Evolutionary conservation across 2,888 invertebrate species (phyloP).

Genomic region (Baccha elongata): DNA sequence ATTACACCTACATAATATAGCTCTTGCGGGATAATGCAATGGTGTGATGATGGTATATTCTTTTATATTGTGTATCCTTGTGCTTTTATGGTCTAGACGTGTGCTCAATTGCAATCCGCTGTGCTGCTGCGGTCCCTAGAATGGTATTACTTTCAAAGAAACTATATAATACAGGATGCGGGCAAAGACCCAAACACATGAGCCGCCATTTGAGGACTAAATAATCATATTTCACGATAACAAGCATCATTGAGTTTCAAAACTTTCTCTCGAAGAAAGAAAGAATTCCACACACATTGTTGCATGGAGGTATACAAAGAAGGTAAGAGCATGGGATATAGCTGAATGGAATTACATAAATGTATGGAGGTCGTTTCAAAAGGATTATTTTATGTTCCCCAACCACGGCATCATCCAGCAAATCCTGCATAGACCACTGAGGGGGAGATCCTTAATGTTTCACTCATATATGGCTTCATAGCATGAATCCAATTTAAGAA

Average conservation of each 20-base stretch:
- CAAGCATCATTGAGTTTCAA: conserved; percentile 65
- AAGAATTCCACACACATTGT: conserved; percentile 31
- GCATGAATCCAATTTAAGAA: conserved; percentile 55
- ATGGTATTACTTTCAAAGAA: conserved; percentile 1
- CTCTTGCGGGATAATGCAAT: neutral
- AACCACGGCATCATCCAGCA: conserved; percentile 26
- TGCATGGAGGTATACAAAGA: neutral
- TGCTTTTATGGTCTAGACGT: conserved; percentile 59
- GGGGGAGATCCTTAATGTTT: neutral
- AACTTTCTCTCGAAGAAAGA: conserved; percentile 23
- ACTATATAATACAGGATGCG: conserved; percentile 11
- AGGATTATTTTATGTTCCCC: conserved; percentile 32
- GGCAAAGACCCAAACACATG: neutral
- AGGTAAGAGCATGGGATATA: neutral
- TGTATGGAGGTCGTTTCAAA: conserved; percentile 24
- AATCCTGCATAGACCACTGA: neutral
- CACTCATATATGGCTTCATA: conserved; percentile 20
- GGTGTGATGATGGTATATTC: conserved; percentile 4
- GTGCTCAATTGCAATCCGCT: conserved; percentile 44
- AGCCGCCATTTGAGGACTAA: conserved; percentile 48
- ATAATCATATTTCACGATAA: conserved; percentile 67
- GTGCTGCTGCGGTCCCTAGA: neutral
- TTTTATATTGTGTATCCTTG: conserved; percentile 27
- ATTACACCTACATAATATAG: conserved; percentile 24
- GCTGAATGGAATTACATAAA: conserved; percentile 17